These are phyloP conservation scores for Mola mola DNA, from an alignment of 2,113 vertebrate species.

Conservation along the genomic window DNA sequence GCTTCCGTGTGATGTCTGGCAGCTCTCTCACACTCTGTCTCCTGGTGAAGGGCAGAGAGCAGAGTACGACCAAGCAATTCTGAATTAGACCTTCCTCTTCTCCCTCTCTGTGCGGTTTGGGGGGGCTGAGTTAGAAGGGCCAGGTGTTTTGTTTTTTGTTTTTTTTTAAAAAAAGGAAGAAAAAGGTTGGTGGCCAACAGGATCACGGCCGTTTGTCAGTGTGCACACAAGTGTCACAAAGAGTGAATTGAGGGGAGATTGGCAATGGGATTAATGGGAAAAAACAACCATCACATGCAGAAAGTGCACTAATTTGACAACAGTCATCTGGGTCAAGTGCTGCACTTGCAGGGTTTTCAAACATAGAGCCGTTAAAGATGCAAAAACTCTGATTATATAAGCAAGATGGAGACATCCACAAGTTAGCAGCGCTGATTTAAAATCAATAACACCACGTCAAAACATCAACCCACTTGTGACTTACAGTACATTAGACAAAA, in stretches of 20 bases:
- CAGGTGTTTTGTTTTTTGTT: constrained; percentile 28
- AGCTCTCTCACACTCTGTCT: constrained; percentile 66
- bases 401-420: not conserved
- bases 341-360: constrained; percentile 14
- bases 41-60: constrained; percentile 74
- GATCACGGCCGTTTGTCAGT: constrained; percentile 26
- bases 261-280: not conserved
- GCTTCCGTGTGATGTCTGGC: constrained; percentile 81
- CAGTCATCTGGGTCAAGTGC: constrained; percentile 3
- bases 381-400: constrained; percentile 4
- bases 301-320: not conserved
- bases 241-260: not conserved
- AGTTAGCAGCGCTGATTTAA: not conserved
- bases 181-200: constrained; percentile 16
- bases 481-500: not conserved
- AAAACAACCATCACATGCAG: not conserved
- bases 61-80: constrained; percentile 57
- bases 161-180: constrained; percentile 21
- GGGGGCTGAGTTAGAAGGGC: constrained; percentile 3
- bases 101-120: constrained; percentile 10
- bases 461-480: not conserved
- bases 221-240: constrained; percentile 2
- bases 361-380: no score
- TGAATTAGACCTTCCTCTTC: constrained; percentile 44
- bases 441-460: not conserved